These are phyloP conservation scores for Stegodyphus dumicola DNA, from an alignment of 1,140 invertebrate genomes.

Conservation along the genomic window DNA sequence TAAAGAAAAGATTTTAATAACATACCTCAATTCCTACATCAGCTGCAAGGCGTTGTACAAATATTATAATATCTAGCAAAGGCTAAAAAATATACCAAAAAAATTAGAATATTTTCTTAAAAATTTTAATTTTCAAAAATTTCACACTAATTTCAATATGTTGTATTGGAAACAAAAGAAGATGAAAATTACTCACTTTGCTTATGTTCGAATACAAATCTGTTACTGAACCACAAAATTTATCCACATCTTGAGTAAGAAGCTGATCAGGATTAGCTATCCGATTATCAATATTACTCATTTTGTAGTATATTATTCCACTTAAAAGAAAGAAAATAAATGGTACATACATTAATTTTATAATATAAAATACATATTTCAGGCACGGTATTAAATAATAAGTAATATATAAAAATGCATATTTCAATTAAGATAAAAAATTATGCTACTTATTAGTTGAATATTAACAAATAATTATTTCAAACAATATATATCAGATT, in stretches of 20 bases:
- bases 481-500: too few species aligned
- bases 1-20: conserved; percentile 47
- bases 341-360: not conserved
- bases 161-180: not conserved
- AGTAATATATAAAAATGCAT: too few species aligned
- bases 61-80: conserved; percentile 91
- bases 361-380: not conserved
- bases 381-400: too few species aligned
- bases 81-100: conserved; percentile 72
- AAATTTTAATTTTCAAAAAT: not conserved
- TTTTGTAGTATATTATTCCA: conserved; percentile 96
- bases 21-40: conserved; percentile 82
- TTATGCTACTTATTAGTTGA: too few species aligned
- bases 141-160: not conserved
- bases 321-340: conserved; percentile 19
- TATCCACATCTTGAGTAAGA: conserved; percentile 92
- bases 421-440: too few species aligned
- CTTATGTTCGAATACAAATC: conserved; percentile 98
- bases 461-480: too few species aligned
- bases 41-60: conserved; percentile 88
- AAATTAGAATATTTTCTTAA: not conserved
- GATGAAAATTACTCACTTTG: conserved; percentile 73
- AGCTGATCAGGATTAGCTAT: conserved; percentile 97
- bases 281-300: conserved; percentile 93
- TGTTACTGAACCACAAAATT: conserved; percentile 94